These are phyloP conservation scores for Diglossa cyanea DNA, from an alignment of 2,797 vertebrate species.

Conservation along the genomic window DNA sequence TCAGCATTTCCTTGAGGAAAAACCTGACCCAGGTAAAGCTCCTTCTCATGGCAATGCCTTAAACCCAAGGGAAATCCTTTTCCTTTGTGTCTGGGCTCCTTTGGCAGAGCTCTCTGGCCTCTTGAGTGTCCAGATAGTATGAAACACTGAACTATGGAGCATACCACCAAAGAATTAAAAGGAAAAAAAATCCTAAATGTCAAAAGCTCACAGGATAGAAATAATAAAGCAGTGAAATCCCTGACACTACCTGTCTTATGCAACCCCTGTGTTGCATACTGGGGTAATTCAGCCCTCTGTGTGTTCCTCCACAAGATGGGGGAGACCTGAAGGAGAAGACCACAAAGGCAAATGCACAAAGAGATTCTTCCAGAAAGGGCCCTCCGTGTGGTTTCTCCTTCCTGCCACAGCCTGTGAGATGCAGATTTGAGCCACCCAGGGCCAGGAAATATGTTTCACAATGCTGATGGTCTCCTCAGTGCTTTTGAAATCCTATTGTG, in stretches of 20 bases:
- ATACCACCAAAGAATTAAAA: not conserved
- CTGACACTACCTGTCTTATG: not conserved
- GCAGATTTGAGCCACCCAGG: not conserved
- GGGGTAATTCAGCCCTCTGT: not conserved
- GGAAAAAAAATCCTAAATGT: not conserved
- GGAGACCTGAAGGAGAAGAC: not conserved
- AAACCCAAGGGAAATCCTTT: not conserved
- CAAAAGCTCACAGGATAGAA: not conserved
- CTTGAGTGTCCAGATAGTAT: not conserved
- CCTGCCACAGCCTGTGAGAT: not conserved
- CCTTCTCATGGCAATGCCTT: not conserved
- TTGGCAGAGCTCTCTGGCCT: not conserved
- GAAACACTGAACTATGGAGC: not conserved
- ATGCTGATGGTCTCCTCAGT: not conserved
- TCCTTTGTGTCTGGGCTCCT: not conserved
- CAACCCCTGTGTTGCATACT: fast-evolving
- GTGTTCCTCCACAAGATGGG: not conserved
- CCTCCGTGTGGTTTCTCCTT: not conserved
- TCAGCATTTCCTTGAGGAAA: constrained; percentile 51
- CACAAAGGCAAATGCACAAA: not conserved
- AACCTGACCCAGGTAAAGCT: constrained; percentile 46
- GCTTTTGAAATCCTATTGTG: constrained; percentile 3
- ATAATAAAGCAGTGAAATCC: not conserved
- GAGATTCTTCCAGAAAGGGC: not conserved
- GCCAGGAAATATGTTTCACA: not conserved